Conservation (phyloP, 2,113 vertebrate species). For the Grammomys surdaster region DNA sequence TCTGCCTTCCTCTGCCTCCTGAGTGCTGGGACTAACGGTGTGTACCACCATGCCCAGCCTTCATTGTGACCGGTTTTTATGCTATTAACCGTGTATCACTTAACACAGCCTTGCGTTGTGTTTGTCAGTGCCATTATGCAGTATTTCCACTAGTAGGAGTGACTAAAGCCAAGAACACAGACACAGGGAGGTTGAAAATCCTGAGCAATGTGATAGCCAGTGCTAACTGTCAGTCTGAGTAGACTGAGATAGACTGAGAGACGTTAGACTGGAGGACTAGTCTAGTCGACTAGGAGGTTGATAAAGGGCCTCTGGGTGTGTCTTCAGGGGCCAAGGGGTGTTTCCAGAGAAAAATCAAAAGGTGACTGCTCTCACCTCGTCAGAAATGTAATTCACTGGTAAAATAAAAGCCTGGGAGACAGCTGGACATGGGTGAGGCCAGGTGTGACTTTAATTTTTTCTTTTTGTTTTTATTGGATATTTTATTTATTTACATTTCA, state of each 20-base stretch:
- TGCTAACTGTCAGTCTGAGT: background rate
- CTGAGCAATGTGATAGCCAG: background rate
- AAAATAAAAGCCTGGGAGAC: background rate
- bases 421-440: background rate
- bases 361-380: background rate
- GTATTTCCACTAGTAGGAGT: background rate
- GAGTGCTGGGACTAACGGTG: background rate
- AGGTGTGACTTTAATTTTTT: no score
- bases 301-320: background rate
- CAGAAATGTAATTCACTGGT: background rate
- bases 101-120: background rate
- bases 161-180: background rate
- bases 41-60: background rate
- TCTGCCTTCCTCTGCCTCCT: background rate
- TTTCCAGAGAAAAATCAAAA: background rate
- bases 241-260: background rate
- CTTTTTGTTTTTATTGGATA: no score
- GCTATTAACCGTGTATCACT: background rate
- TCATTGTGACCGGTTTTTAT: background rate
- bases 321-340: no score
- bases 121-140: background rate
- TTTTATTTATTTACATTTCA: no score
- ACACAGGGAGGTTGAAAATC: background rate
- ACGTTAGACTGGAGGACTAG: background rate
- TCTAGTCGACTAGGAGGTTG: background rate